phyloP scores from a whole-genome alignment of 2,888 invertebrate genomes.

The Hartigia nigra region DNA sequence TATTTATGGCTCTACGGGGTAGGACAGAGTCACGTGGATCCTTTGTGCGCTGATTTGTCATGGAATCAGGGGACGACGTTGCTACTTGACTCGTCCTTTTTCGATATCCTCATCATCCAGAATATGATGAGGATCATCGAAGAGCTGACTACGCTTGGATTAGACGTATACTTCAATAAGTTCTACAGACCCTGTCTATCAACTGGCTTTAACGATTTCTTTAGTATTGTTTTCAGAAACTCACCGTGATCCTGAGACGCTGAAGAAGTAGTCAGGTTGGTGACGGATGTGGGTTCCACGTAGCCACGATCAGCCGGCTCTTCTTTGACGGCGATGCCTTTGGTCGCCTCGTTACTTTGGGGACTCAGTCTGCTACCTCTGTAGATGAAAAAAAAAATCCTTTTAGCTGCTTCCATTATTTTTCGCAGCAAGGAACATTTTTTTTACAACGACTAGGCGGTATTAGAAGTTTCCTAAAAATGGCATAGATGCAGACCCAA shows the following conservation, averaged over 20 bases:
- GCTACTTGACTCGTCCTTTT: neutral
- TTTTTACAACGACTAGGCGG: neutral
- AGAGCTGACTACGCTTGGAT: neutral
- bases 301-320: conserved; percentile 55
- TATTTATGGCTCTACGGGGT: conserved; percentile 46
- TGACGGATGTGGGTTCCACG: conserved; percentile 43
- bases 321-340: conserved; percentile 53
- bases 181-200: neutral
- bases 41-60: conserved; percentile 55
- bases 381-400: neutral
- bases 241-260: conserved; percentile 47
- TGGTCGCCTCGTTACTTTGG: conserved; percentile 37
- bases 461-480: neutral
- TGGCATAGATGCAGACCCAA: conserved; percentile 38
- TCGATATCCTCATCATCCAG: neutral
- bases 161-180: neutral
- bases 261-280: conserved; percentile 39
- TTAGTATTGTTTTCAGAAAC: conserved; percentile 6
- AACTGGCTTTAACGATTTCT: neutral
- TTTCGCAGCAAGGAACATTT: neutral
- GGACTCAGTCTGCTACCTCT: conserved; percentile 40
- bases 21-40: conserved; percentile 40
- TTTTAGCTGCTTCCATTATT: neutral
- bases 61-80: conserved; percentile 32
- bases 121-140: neutral